Percentiles rank a stretch among this genome's conserved stretches.
phyloP scores from a whole-genome alignment of 2,113 vertebrate genomes.

The Campylorhamphus procurvoides region DNA sequence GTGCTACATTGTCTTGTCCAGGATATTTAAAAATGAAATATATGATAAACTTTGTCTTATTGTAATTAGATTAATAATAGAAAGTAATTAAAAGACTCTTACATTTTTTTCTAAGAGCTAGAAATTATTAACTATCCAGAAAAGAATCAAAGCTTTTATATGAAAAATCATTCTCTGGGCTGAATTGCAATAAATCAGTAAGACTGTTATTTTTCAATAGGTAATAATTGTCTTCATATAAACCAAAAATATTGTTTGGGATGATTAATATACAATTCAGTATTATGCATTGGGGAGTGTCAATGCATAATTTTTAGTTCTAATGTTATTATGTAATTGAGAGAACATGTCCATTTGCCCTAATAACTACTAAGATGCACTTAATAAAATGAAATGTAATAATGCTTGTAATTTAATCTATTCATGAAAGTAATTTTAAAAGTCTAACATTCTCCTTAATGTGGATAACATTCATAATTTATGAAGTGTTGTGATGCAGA shows the following conservation, averaged over 20 bases:
- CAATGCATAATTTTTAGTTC: slow-evolving; percentile 84
- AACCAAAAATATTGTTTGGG: slow-evolving; percentile 86
- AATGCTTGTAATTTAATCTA: slow-evolving; percentile 99
- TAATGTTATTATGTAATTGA: slow-evolving; percentile 84
- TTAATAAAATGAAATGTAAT: slow-evolving; percentile 98
- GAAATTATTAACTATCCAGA: slow-evolving; percentile 25
- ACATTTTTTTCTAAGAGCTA: slow-evolving; percentile 6
- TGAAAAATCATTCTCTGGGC: slow-evolving; percentile 47
- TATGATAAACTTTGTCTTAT: slow-evolving; percentile 42
- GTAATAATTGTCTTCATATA: slow-evolving; percentile 84
- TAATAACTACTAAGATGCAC: slow-evolving; percentile 96
- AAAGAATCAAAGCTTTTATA: slow-evolving; percentile 54
- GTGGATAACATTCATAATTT: slow-evolving; percentile 97
- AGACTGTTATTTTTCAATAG: slow-evolving; percentile 79
- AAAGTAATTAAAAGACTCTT: slow-evolving; percentile 22
- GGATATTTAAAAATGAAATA: slow-evolving; percentile 25
- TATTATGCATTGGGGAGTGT: slow-evolving; percentile 84
- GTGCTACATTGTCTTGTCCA: background rate
- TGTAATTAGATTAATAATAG: slow-evolving; percentile 45
- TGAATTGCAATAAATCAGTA: slow-evolving; percentile 77
- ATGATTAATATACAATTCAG: slow-evolving; percentile 84
- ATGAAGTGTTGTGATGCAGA: slow-evolving; percentile 95
- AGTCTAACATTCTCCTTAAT: slow-evolving; percentile 91
- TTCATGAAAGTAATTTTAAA: slow-evolving; percentile 97
- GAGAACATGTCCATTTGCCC: slow-evolving; percentile 88